A percentile compares a stretch with the other conserved stretches of the same genome.
phyloP scores from a whole-genome alignment of 2,888 invertebrate species.

The Drosophila borborema region DNA sequence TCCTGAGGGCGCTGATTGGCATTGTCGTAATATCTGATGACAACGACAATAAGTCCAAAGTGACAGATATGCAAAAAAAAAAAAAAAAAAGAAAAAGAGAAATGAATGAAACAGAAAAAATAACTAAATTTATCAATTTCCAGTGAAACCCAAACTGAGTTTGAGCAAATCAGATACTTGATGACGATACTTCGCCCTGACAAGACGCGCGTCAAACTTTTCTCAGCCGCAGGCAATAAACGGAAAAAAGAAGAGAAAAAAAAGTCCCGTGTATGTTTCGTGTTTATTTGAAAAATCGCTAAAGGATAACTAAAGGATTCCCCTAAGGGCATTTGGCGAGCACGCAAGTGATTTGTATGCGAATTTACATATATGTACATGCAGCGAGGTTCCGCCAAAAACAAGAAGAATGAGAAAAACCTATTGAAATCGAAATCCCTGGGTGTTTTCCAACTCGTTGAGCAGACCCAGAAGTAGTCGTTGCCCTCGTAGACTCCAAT shows the following conservation, averaged over 20 bases:
- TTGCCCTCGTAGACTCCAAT: slow-evolving; percentile 30
- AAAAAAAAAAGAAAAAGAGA: slow-evolving; percentile 2
- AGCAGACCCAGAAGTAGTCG: slow-evolving; percentile 45
- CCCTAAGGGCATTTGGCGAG: slow-evolving; percentile 77
- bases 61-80: slow-evolving; percentile 37
- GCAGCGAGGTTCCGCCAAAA: slow-evolving; percentile 19
- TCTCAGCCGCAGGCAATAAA: slow-evolving; percentile 41
- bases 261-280: slow-evolving; percentile 50
- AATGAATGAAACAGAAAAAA: background rate
- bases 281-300: slow-evolving; percentile 80
- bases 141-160: slow-evolving; percentile 36
- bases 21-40: slow-evolving; percentile 56
- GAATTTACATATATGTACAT: slow-evolving; percentile 84
- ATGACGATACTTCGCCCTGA: slow-evolving; percentile 40
- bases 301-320: slow-evolving; percentile 80
- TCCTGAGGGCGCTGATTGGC: slow-evolving; percentile 65
- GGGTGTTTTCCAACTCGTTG: slow-evolving; percentile 81
- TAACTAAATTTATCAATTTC: slow-evolving; percentile 45
- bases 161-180: slow-evolving; percentile 74
- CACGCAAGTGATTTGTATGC: slow-evolving; percentile 82
- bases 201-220: slow-evolving; percentile 67
- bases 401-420: background rate
- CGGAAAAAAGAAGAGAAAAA: slow-evolving; percentile 14
- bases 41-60: slow-evolving; percentile 69
- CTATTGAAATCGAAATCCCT: slow-evolving; percentile 56